Evolutionary conservation across 1,140 invertebrate species (phyloP).

Genomic region (Liolophura sinensis): DNA sequence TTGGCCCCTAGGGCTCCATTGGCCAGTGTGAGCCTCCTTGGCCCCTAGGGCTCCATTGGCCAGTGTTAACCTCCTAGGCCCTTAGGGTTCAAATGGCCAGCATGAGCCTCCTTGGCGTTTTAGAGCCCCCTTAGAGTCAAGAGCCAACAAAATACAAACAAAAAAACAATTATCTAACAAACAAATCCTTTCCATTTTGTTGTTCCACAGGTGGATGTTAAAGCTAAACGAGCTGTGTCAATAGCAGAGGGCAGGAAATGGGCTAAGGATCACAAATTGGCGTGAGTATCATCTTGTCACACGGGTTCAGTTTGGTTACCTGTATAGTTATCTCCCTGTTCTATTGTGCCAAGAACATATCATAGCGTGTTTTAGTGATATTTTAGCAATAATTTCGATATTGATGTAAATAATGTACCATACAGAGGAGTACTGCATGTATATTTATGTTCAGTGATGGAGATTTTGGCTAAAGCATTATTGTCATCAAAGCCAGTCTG

Average conservation of each 20-base stretch:
- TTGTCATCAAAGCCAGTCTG: no score
- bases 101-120: no score
- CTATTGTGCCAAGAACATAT: background rate
- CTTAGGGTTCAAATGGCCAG: no score
- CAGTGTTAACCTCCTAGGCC: no score
- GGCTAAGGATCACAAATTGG: constrained; percentile 36
- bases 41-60: no score
- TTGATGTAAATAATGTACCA: background rate
- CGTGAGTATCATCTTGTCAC: no score
- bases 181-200: constrained; percentile 3
- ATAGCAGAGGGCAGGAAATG: constrained; percentile 38
- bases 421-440: no score
- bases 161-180: background rate
- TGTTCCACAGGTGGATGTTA: constrained; percentile 32
- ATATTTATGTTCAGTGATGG: no score
- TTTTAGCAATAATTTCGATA: background rate
- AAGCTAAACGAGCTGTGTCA: constrained; percentile 33
- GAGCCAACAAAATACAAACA: background rate
- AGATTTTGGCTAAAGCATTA: no score
- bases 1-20: background rate
- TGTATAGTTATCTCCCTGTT: background rate
- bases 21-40: no score
- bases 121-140: no score
- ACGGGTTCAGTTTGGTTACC: background rate
- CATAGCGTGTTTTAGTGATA: background rate